These are phyloP conservation scores for Steinernema feltiae DNA, from an alignment of 1,140 invertebrate species.

Conservation along the genomic window DNA sequence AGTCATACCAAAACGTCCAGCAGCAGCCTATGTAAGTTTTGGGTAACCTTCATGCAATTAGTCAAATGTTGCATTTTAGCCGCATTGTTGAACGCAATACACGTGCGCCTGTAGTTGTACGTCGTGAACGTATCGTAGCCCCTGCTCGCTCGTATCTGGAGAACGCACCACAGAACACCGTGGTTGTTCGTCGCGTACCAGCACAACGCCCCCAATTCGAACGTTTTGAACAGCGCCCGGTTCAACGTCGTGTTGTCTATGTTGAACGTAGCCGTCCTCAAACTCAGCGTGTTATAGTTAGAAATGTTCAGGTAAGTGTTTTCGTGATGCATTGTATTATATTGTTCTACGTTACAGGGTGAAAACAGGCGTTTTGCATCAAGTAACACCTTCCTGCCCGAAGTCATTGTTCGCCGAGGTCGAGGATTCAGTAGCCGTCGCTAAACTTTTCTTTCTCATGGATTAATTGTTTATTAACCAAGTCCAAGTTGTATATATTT, in stretches of 20 bases:
- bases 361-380: not conserved
- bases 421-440: not conserved
- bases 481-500: not conserved
- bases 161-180: not conserved
- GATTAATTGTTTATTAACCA: too few relatives aligned
- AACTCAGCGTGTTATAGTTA: not conserved
- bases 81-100: not conserved
- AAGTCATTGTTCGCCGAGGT: not conserved
- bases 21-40: not conserved
- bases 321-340: not conserved
- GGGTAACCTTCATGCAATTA: not conserved
- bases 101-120: not conserved
- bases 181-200: not conserved
- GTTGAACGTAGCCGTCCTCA: not conserved
- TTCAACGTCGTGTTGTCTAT: not conserved
- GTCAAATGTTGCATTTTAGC: not conserved
- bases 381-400: not conserved
- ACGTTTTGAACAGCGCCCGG: not conserved
- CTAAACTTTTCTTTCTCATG: not conserved
- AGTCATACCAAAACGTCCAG: not conserved
- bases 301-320: not conserved
- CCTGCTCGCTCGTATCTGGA: not conserved
- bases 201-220: not conserved
- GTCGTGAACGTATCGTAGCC: not conserved
- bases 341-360: not conserved